These are phyloP conservation scores for Ctenosaura bakeri DNA, from an alignment of 2,797 vertebrate species.

Conservation along the genomic window DNA sequence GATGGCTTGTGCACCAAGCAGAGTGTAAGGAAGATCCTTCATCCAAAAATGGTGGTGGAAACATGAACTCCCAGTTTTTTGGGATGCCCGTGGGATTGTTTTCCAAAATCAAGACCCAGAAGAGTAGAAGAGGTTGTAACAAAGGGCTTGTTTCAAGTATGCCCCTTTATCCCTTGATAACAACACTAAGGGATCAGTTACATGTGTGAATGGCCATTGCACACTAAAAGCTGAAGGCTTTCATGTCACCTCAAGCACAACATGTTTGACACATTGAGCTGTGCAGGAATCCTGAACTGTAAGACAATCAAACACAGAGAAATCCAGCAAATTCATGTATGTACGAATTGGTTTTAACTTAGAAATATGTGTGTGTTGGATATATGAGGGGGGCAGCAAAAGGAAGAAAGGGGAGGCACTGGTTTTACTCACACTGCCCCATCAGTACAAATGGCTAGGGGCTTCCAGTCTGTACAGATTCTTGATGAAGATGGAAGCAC, in stretches of 20 bases:
- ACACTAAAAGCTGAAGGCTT: background rate
- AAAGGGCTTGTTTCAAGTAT: background rate
- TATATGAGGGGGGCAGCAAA: background rate
- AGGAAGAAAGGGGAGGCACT: background rate
- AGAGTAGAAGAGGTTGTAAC: background rate
- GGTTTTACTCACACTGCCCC: background rate
- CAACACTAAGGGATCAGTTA: background rate
- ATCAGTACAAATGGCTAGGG: background rate
- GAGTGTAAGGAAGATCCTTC: no score
- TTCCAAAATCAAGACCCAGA: background rate
- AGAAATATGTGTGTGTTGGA: no score
- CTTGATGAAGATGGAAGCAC: background rate
- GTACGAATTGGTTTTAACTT: background rate
- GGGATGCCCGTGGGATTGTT: no score
- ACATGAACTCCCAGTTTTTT: no score
- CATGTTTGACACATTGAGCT: background rate
- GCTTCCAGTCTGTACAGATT: background rate
- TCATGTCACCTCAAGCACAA: background rate
- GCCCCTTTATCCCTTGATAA: background rate
- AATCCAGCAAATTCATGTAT: background rate
- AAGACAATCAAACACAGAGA: background rate
- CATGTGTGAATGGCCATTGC: background rate
- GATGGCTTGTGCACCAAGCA: no score
- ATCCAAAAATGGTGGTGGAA: no score
- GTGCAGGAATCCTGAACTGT: background rate